Evolutionary conservation across 2,113 vertebrate genomes (phyloP).

Genomic region (Morone chrysops): DNA sequence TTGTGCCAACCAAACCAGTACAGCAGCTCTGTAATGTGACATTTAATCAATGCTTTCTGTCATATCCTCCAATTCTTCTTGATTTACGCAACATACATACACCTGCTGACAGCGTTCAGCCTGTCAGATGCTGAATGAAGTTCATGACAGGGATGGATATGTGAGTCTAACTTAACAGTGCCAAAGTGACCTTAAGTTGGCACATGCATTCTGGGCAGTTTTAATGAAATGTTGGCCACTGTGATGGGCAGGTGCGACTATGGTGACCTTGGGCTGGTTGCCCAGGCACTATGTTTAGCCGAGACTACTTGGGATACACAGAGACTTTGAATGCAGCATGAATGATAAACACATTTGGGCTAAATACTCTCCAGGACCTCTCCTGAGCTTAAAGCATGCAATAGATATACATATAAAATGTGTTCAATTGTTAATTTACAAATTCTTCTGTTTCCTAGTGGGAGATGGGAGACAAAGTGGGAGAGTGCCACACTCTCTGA

Average conservation of each 20-base stretch:
- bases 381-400: neutral
- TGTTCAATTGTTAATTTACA: neutral
- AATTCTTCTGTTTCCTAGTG: neutral
- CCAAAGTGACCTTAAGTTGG: slow-evolving; percentile 56
- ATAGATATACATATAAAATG: neutral
- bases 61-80: slow-evolving; percentile 31
- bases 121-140: slow-evolving; percentile 35
- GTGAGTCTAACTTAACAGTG: slow-evolving; percentile 8
- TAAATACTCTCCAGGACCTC: neutral
- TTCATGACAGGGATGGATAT: slow-evolving; percentile 37
- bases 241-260: slow-evolving; percentile 55
- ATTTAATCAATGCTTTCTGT: slow-evolving; percentile 56
- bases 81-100: slow-evolving; percentile 37
- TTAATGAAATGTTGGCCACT: slow-evolving; percentile 63
- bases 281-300: slow-evolving; percentile 22
- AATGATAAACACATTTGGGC: slow-evolving; percentile 22
- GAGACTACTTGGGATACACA: slow-evolving; percentile 35
- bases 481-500: neutral
- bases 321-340: slow-evolving; percentile 28
- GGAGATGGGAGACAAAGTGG: neutral
- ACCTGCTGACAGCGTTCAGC: slow-evolving; percentile 15
- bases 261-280: slow-evolving; percentile 51
- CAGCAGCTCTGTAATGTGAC: slow-evolving; percentile 51
- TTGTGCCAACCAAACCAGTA: slow-evolving; percentile 7
- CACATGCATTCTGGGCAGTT: slow-evolving; percentile 39